A percentile compares a stretch with the other conserved stretches of the same genome.
phyloP scores from a whole-genome alignment of 1,140 invertebrate species.

The Bombus polaris region DNA sequence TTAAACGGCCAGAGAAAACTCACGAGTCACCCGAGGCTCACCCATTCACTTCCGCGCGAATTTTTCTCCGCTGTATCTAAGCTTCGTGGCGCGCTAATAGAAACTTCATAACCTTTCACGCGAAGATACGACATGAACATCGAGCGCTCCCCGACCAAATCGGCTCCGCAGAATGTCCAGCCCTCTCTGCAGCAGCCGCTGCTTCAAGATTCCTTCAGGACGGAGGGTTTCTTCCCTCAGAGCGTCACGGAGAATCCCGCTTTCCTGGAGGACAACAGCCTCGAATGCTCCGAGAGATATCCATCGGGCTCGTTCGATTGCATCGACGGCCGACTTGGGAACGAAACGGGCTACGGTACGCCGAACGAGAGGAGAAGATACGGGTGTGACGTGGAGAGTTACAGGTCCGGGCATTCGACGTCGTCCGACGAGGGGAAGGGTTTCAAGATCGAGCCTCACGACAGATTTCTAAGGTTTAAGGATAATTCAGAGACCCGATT shows the following conservation, averaged over 20 bases:
- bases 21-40: background rate
- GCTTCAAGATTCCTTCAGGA: conserved; percentile 62
- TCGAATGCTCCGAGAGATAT: conserved; percentile 70
- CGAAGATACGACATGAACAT: conserved; percentile 75
- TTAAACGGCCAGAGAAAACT: conserved; percentile 23
- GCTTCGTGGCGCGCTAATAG: conserved; percentile 24
- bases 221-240: conserved; percentile 77
- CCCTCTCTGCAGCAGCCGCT: conserved; percentile 21
- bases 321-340: conserved; percentile 71
- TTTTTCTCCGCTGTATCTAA: conserved; percentile 2
- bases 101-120: conserved; percentile 41
- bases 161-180: conserved; percentile 65
- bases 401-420: conserved; percentile 70
- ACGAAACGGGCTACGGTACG: conserved; percentile 53
- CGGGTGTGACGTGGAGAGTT: conserved; percentile 54
- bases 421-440: conserved; percentile 74
- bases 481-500: conserved; percentile 71
- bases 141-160: conserved; percentile 69
- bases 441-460: conserved; percentile 64
- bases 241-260: conserved; percentile 71
- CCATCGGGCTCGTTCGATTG: conserved; percentile 73
- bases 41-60: conserved; percentile 34
- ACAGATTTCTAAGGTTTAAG: conserved; percentile 60
- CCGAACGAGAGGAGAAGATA: conserved; percentile 62
- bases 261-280: conserved; percentile 68